Conservation (phyloP, 2,113 vertebrate genomes). For the Triplophysa rosa region DNA sequence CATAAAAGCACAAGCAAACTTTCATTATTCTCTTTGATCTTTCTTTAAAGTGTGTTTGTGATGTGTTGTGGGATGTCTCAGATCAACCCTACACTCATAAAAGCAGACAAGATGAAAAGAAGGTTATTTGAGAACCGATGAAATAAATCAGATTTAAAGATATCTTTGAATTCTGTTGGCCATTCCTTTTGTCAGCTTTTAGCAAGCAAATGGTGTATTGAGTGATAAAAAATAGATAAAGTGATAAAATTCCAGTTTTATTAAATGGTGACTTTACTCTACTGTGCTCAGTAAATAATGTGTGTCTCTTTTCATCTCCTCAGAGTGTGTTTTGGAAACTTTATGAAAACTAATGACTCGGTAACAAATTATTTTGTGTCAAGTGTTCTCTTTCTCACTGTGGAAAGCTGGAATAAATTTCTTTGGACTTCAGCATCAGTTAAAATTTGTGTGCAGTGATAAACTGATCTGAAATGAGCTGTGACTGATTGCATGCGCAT, state of each 20-base stretch:
- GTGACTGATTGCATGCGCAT: constrained; percentile 15
- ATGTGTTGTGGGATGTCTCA: neutral
- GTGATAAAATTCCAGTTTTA: too few relatives aligned
- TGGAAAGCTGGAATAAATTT: constrained; percentile 23
- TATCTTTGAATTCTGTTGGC: neutral
- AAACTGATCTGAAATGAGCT: constrained; percentile 23
- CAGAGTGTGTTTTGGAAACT: constrained; percentile 27
- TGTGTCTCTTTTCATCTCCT: neutral
- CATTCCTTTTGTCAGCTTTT: too few relatives aligned
- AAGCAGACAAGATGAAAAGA: constrained; percentile 22
- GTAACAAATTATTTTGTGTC: neutral
- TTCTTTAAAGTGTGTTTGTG: constrained; percentile 8
- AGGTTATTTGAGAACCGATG: neutral
- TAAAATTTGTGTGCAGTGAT: constrained; percentile 16
- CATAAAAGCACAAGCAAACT: neutral
- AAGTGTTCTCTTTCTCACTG: neutral
- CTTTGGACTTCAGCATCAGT: constrained; percentile 3
- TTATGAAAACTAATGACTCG: neutral
- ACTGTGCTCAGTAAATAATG: neutral
- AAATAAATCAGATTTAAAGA: neutral
- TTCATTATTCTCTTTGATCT: neutral
- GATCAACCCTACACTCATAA: neutral
- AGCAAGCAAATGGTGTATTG: too few relatives aligned
- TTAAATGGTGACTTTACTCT: neutral
- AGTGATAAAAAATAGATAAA: too few relatives aligned